Base-by-base conservation (phyloP, 2,113 vertebrate genomes). In the Penelope pileata region DNA sequence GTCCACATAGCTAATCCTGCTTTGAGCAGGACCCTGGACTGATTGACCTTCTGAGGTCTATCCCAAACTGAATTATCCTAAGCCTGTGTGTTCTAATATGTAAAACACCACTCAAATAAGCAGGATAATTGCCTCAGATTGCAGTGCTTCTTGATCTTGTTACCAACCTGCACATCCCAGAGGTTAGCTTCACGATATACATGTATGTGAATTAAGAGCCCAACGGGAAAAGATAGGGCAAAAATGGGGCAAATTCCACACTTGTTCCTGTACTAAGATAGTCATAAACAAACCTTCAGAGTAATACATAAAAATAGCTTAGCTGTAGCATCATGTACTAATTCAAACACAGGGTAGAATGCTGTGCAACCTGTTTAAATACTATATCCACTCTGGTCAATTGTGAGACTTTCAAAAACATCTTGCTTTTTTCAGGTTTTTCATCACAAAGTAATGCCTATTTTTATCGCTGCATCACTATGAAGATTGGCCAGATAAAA, bases 341-440 rank as follows among this genome's bases (percentile, higher is more conserved):
- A 53, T 86, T 89, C 11, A 76, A 1, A 83, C 34, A 38, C 15
- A 66, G 22, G 3, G 8, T 42, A 88, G 36, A 58, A 79, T 80
- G 21, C 6, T 38, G 12, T 23, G 9, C 14, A 17, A 89, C 21
- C 54, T 54, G 5, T 69, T 87, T 60, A 63, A 79, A 87, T 22
- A 66, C 26, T 62, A 76, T 15, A 30, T 32, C 8, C 45, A 42
- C 0, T 1, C 11, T 70, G 40, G 19, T 9, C 4, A 1, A 22
- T 53, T 74, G 16, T 1, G 3, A 81, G 32, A 68, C 34, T 68
- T 87, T n/a, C 22, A 84, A 63, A 89, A 91, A 79, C 19, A 60
- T 5, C 14, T 70, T 3, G 0, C 6, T 64, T 70, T 84, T 69
- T 63, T 67, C 60, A 78, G 7, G 32, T 64, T 90, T 75, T 83